These are phyloP conservation scores for Valencia hispanica DNA, from an alignment of 2,797 vertebrate species.

Conservation along the genomic window DNA sequence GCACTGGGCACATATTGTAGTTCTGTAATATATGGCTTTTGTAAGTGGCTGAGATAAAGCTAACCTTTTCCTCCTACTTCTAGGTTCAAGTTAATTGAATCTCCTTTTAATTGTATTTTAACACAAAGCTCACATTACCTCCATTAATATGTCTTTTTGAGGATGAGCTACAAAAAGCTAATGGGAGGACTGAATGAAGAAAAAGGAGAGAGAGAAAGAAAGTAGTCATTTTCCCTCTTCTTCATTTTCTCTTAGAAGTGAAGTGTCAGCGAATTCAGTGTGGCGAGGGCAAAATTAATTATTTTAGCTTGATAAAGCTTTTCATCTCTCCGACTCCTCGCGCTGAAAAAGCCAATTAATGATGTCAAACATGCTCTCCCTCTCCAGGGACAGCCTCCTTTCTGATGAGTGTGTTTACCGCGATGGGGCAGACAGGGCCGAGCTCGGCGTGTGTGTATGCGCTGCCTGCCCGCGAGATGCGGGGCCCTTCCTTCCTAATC, in stretches of 20 bases:
- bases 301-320: conserved; percentile 99
- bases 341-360: conserved; percentile 99
- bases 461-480: conserved; percentile 38
- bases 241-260: conserved; percentile 86
- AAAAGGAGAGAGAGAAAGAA: conserved; percentile 64
- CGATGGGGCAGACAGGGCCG: conserved; percentile 80
- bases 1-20: conserved; percentile 91
- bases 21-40: conserved; percentile 90
- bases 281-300: conserved; percentile 95
- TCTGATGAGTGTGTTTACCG: conserved; percentile 99
- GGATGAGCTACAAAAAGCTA: conserved; percentile 65
- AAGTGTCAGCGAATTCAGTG: conserved; percentile 97
- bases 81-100: conserved; percentile 98
- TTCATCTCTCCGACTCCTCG: conserved; percentile 99
- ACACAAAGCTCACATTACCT: conserved; percentile 89
- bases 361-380: conserved; percentile 99
- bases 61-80: conserved; percentile 83
- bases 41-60: conserved; percentile 91
- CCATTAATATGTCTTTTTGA: conserved; percentile 88
- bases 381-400: conserved; percentile 85
- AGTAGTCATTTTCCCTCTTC: conserved; percentile 78
- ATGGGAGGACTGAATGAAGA: conserved; percentile 68
- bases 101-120: conserved; percentile 94
- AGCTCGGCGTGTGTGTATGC: conserved; percentile 16
- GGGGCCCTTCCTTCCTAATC: conserved; percentile 84